phyloP scores from a whole-genome alignment of 23 tunicate species.

The Aplidium turbinatum region DNA sequence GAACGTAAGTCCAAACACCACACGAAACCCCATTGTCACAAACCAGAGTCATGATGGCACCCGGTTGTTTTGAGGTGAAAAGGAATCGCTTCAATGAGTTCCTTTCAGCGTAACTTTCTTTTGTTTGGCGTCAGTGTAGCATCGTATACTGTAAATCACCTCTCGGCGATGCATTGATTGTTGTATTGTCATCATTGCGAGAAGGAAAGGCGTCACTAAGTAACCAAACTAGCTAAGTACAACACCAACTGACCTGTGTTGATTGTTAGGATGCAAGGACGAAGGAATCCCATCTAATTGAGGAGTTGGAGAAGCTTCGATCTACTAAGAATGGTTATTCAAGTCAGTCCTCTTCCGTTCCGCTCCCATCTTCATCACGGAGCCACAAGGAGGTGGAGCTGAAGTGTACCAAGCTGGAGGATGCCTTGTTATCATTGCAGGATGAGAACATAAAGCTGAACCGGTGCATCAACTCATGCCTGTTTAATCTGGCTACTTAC shows the following conservation, averaged over 20 bases:
- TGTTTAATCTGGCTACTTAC: too few relatives aligned
- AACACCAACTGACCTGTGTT: not conserved
- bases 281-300: conserved; percentile 31
- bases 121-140: too few relatives aligned
- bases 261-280: conserved; percentile 58
- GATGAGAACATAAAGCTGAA: conserved; percentile 63
- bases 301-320: conserved; percentile 31
- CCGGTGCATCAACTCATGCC: too few relatives aligned
- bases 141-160: too few relatives aligned
- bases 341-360: not conserved
- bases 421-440: conserved; percentile 63
- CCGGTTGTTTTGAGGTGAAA: too few relatives aligned
- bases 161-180: not conserved
- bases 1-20: conserved; percentile 26
- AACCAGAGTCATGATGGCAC: too few relatives aligned
- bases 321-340: conserved; percentile 38
- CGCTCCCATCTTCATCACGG: not conserved
- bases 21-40: too few relatives aligned
- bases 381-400: conserved; percentile 2
- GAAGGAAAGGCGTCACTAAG: not conserved
- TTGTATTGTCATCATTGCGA: not conserved
- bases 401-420: conserved; percentile 60
- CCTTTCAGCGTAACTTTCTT: too few relatives aligned
- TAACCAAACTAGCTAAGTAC: too few relatives aligned
- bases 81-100: too few relatives aligned